phyloP scores from a whole-genome alignment of 2,797 vertebrate species.

The Catostomus latipinnis region DNA sequence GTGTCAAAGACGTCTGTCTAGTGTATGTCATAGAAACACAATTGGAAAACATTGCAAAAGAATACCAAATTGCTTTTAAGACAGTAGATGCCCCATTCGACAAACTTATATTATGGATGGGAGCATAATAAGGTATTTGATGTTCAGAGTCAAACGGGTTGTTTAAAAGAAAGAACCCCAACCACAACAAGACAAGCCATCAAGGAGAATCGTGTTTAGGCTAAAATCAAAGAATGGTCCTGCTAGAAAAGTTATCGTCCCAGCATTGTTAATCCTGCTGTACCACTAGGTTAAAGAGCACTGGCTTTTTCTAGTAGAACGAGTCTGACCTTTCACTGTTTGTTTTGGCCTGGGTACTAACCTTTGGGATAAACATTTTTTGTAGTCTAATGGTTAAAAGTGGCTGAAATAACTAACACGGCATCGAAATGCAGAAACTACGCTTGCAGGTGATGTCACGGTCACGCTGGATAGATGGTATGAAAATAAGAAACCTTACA shows the following conservation, averaged over 20 bases:
- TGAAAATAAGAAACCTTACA: not conserved
- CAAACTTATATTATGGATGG: not conserved
- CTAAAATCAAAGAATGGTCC: constrained; percentile 30
- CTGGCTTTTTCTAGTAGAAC: constrained; percentile 38
- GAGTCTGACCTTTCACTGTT: constrained; percentile 66
- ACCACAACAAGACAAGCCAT: constrained; percentile 2
- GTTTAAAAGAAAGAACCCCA: constrained; percentile 29
- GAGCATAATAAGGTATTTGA: constrained; percentile 42
- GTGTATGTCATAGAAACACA: no score
- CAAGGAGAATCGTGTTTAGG: constrained; percentile 10
- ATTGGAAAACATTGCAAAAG: no score
- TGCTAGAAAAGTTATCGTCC: constrained; percentile 40
- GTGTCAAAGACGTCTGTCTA: no score
- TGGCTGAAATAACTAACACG: not conserved
- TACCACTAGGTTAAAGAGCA: constrained; percentile 7
- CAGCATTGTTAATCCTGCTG: constrained; percentile 41
- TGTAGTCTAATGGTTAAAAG: constrained; percentile 23
- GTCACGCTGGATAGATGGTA: not conserved
- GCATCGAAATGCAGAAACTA: not conserved
- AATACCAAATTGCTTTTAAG: no score
- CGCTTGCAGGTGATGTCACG: not conserved
- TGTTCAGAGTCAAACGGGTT: constrained; percentile 37
- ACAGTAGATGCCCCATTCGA: not conserved
- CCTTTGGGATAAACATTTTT: constrained; percentile 44
- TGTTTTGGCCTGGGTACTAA: constrained; percentile 48